Evolutionary conservation across 2,113 vertebrate species (phyloP).

Genomic region (Cyphomyrus plagiostoma): DNA sequence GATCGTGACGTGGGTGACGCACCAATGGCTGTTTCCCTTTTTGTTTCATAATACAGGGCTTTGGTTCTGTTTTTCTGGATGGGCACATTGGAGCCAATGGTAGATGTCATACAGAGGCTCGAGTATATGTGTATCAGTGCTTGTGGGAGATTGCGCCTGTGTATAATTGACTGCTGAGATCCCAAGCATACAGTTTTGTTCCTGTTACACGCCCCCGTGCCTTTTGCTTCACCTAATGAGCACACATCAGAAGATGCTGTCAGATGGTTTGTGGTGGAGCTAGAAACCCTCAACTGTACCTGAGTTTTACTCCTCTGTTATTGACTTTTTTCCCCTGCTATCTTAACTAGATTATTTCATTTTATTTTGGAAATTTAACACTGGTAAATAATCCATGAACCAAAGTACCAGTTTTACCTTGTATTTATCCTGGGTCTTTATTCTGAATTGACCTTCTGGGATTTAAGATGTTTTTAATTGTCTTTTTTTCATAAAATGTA

Average conservation of each 20-base stretch:
- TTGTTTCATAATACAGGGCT: not conserved
- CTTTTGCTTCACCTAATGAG: not conserved
- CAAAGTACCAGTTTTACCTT: not conserved
- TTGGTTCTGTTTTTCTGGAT: not conserved
- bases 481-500: not conserved
- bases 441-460: not conserved
- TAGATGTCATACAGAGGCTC: not conserved
- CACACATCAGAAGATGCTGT: not conserved
- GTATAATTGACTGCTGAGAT: not conserved
- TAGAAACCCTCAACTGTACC: not conserved
- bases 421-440: not conserved
- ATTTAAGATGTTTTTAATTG: not conserved
- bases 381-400: not conserved
- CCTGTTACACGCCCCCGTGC: not conserved
- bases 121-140: not conserved
- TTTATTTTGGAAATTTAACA: not conserved
- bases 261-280: not conserved
- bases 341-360: not conserved
- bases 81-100: not conserved
- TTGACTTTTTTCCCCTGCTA: not conserved
- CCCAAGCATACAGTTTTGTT: not conserved
- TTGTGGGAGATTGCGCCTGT: not conserved
- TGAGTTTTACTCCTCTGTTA: not conserved
- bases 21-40: not conserved
- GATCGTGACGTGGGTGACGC: slow-evolving; percentile 12